A percentile compares a stretch with the other conserved stretches of the same genome.
Conservation (phyloP, 2,113 vertebrate species). For the Melanerpes aurifrons region DNA sequence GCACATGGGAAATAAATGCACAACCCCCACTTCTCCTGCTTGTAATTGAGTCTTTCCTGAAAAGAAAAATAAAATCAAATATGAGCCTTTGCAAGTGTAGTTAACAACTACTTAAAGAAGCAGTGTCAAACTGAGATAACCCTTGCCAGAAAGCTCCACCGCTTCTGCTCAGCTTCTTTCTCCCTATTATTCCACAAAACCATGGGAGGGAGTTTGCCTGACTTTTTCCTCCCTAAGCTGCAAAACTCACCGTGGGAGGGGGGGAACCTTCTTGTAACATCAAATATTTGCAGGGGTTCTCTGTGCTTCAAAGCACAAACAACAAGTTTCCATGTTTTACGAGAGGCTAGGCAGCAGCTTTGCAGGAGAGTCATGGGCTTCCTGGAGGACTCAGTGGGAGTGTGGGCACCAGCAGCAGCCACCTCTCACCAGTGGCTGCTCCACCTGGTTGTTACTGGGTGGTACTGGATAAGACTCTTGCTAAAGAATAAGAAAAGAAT, state of each 20-base stretch:
- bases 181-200: neutral
- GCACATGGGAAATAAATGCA: neutral
- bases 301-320: neutral
- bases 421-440: neutral
- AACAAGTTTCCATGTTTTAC: neutral
- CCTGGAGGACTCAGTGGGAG: neutral
- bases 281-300: neutral
- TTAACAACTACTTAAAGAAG: neutral
- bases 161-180: neutral
- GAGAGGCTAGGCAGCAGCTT: neutral
- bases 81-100: neutral
- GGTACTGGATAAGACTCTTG: fast-evolving
- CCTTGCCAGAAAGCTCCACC: neutral
- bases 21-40: neutral
- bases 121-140: neutral
- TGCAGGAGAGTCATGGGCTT: neutral
- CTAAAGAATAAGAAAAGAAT: fast-evolving
- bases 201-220: fast-evolving
- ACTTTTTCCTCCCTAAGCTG: neutral
- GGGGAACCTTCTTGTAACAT: neutral
- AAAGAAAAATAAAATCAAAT: neutral
- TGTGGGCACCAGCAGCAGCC: neutral
- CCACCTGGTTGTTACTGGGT: neutral
- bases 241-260: neutral
- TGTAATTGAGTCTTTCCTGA: neutral